phyloP scores from a whole-genome alignment of 2,888 invertebrate genomes.

The Lasioglossum calceatum region DNA sequence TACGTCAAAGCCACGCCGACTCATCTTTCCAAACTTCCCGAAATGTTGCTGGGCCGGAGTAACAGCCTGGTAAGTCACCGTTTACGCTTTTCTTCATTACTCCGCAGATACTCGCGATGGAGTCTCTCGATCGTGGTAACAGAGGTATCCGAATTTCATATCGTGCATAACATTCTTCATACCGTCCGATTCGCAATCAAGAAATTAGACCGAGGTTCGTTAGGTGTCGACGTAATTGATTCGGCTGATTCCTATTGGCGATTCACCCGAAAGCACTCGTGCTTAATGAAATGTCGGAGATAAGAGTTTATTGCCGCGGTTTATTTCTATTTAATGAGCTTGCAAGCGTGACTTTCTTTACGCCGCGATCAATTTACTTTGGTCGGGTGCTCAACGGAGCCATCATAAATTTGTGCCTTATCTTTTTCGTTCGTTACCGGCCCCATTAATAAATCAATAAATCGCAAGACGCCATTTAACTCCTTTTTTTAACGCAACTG shows the following conservation, averaged over 20 bases:
- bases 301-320: constrained; percentile 63
- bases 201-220: constrained; percentile 73
- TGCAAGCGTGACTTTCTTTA: constrained; percentile 33
- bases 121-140: background rate
- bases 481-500: background rate
- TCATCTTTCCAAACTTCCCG: constrained; percentile 58
- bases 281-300: constrained; percentile 77
- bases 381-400: constrained; percentile 30
- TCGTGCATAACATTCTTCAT: background rate
- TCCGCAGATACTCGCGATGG: background rate
- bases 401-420: constrained; percentile 40
- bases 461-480: constrained; percentile 45
- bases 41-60: constrained; percentile 58
- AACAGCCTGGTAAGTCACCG: constrained; percentile 32
- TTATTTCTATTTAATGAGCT: constrained; percentile 59
- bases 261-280: constrained; percentile 76
- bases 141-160: background rate
- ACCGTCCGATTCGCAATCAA: constrained; percentile 73
- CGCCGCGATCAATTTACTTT: constrained; percentile 46
- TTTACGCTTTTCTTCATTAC: background rate
- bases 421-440: constrained; percentile 26
- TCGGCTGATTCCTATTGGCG: constrained; percentile 71
- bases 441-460: constrained; percentile 57
- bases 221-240: constrained; percentile 77
- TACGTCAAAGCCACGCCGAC: constrained; percentile 78